These are phyloP conservation scores for Heliothis peltigera DNA, from an alignment of 2,888 invertebrate genomes.

Conservation along the genomic window DNA sequence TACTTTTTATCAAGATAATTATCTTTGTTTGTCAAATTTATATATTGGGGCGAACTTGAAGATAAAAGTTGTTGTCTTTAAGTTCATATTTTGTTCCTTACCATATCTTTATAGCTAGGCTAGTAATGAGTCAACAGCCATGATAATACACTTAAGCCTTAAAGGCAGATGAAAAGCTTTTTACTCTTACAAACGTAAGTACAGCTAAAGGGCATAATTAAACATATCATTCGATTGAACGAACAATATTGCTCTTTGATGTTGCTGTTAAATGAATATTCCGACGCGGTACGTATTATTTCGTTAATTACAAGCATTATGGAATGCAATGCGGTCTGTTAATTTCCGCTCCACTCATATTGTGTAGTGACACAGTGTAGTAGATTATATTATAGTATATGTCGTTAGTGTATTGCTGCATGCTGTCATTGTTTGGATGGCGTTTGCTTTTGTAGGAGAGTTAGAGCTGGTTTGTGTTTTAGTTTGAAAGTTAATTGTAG, in stretches of 20 bases:
- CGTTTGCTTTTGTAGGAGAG: conserved; percentile 45
- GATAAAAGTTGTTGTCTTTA: too few relatives aligned
- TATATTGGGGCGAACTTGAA: too few relatives aligned
- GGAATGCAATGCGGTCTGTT: conserved; percentile 78
- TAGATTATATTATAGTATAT: conserved; percentile 2
- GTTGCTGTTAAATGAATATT: conserved; percentile 79
- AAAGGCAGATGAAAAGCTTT: conserved; percentile 22
- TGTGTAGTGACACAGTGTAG: conserved; percentile 47
- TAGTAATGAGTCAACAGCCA: neutral
- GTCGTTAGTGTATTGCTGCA: conserved; percentile 47
- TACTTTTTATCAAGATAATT: too few relatives aligned
- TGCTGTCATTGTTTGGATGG: conserved; percentile 48
- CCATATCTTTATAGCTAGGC: too few relatives aligned
- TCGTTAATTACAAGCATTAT: conserved; percentile 84
- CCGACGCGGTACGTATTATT: conserved; percentile 76
- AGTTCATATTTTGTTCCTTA: too few relatives aligned
- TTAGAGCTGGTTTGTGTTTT: conserved; percentile 44
- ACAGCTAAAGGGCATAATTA: conserved; percentile 72
- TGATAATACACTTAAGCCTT: neutral
- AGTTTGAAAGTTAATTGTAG: conserved; percentile 8
- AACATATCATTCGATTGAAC: conserved; percentile 78
- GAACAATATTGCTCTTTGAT: conserved; percentile 82
- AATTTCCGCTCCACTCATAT: conserved; percentile 71
- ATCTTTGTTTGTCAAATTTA: too few relatives aligned
- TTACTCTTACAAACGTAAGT: conserved; percentile 31